Evolutionary conservation across 2,797 vertebrate genomes (phyloP).

Genomic region (Melanitta fusca): DNA sequence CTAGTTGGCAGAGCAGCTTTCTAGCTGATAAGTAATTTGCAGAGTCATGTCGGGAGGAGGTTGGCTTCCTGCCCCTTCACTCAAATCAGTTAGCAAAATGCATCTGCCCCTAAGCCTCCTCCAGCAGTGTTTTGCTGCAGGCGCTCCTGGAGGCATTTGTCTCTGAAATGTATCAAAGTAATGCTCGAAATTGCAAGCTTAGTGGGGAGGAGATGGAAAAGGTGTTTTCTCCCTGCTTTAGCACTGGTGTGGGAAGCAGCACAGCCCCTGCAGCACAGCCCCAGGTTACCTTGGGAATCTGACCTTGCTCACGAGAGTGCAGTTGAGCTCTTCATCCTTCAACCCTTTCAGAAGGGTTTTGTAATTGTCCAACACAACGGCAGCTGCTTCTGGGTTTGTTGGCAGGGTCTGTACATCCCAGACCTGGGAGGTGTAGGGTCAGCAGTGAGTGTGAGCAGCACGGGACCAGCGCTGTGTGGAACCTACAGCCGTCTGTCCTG

Average conservation of each 20-base stretch:
- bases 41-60: not conserved
- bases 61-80: not conserved
- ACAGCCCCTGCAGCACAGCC: fast-evolving
- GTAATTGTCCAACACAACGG: fast-evolving
- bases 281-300: not conserved
- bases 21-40: not conserved
- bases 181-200: too few species aligned
- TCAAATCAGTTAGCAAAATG: fast-evolving
- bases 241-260: not conserved
- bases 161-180: not conserved
- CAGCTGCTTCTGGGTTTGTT: not conserved
- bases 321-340: not conserved
- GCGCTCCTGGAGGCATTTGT: not conserved
- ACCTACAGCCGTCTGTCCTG: fast-evolving
- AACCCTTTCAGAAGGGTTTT: not conserved
- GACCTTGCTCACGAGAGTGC: fast-evolving
- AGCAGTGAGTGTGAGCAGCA: fast-evolving
- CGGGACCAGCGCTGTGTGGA: fast-evolving
- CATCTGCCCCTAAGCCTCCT: not conserved
- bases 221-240: not conserved
- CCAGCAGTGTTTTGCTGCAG: not conserved
- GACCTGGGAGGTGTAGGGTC: not conserved
- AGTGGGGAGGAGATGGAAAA: too few species aligned
- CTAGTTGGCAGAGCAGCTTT: not conserved
- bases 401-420: not conserved